Conservation (phyloP, 2,797 vertebrate species). For the Champsocephalus esox region DNA sequence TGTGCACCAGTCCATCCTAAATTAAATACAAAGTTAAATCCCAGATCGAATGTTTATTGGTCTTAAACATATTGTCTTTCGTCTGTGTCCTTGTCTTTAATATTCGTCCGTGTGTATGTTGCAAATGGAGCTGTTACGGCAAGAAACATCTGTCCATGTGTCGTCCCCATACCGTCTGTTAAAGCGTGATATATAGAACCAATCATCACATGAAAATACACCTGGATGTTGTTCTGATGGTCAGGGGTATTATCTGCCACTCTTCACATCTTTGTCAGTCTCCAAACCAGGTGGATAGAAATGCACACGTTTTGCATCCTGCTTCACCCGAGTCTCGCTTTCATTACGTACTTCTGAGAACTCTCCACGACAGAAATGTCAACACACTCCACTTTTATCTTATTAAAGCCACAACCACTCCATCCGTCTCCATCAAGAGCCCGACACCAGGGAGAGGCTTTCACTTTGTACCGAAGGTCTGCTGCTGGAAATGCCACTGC, state of each 20-base stretch:
- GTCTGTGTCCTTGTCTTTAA: no score
- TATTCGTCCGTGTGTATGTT: no score
- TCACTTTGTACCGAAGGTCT: slow-evolving; percentile 73
- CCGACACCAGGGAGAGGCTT: slow-evolving; percentile 15
- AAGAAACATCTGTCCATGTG: no score
- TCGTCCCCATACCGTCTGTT: no score
- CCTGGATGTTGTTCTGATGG: not conserved
- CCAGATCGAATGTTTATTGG: no score
- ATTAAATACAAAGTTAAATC: no score
- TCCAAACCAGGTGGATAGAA: slow-evolving; percentile 20
- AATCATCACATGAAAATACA: no score
- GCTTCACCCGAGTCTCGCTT: slow-evolving; percentile 13
- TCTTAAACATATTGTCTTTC: no score
- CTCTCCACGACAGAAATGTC: slow-evolving; percentile 61
- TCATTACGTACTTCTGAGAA: slow-evolving; percentile 14
- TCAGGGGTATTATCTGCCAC: not conserved
- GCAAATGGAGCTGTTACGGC: no score
- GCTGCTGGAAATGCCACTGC: slow-evolving; percentile 66
- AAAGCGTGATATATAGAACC: no score
- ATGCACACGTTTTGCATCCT: not conserved
- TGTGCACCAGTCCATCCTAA: no score
- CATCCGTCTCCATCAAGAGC: slow-evolving; percentile 69
- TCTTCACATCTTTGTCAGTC: not conserved
- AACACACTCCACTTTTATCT: slow-evolving; percentile 62
- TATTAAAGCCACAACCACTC: slow-evolving; percentile 52